These are phyloP conservation scores for Malthinus seriepunctatus DNA, from an alignment of 2,888 invertebrate species.

Conservation along the genomic window DNA sequence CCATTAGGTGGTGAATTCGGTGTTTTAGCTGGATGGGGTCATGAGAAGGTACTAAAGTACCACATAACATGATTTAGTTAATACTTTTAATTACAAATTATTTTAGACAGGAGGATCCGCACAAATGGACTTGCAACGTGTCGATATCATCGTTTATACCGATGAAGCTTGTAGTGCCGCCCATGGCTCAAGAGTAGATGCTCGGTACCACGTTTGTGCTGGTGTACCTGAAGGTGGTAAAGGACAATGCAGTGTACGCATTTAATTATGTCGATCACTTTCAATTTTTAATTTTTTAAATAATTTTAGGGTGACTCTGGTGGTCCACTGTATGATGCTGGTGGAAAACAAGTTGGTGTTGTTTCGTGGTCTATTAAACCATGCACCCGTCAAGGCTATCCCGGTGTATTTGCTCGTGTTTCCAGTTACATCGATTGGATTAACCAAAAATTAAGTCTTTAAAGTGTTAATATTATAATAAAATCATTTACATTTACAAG, in stretches of 20 bases:
- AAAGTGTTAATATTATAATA: no score
- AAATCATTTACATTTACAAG: no score
- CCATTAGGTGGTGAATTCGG: constrained; percentile 28
- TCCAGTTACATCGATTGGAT: constrained; percentile 46
- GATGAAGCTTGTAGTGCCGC: constrained; percentile 32
- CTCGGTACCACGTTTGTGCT: constrained; percentile 45
- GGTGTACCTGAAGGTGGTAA: constrained; percentile 44
- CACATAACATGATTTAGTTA: constrained; percentile 28
- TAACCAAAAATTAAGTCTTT: constrained; percentile 2
- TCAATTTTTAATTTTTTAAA: background rate
- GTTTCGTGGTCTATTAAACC: constrained; percentile 56
- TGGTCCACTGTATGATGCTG: constrained; percentile 50
- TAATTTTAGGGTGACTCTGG: constrained; percentile 47
- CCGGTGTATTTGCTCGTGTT: constrained; percentile 55
- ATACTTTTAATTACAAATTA: constrained; percentile 2
- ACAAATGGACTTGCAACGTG: constrained; percentile 50
- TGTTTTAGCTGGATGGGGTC: constrained; percentile 37
- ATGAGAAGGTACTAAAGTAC: constrained; percentile 41
- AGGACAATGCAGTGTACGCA: constrained; percentile 45
- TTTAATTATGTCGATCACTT: background rate
- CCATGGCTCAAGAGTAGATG: constrained; percentile 1
- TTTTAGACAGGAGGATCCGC: constrained; percentile 48
- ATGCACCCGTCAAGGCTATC: constrained; percentile 51
- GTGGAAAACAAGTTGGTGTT: constrained; percentile 50
- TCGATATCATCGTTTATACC: constrained; percentile 47